phyloP scores from a whole-genome alignment of 2,113 vertebrate species.

The Cromileptes altivelis region DNA sequence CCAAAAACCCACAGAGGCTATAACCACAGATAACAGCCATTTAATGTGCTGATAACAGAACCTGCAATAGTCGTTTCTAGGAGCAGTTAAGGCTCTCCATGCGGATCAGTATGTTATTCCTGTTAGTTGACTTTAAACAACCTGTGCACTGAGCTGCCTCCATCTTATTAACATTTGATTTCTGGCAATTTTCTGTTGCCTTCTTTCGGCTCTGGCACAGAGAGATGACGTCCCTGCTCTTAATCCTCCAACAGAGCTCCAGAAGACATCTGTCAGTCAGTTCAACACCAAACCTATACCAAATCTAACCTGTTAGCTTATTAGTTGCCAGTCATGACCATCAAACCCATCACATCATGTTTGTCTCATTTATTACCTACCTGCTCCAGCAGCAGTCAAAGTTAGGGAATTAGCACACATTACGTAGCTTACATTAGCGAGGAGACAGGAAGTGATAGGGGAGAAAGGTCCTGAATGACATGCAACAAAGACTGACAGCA shows the following conservation, averaged over 20 bases:
- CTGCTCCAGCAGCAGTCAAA: neutral
- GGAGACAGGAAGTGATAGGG: neutral
- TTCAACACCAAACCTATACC: neutral
- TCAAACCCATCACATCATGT: neutral
- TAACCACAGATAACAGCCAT: too few species aligned
- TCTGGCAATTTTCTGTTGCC: neutral
- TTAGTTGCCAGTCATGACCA: neutral
- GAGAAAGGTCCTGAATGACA: neutral
- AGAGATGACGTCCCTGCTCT: neutral
- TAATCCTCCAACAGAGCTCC: neutral
- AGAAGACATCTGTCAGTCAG: neutral
- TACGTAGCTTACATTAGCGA: neutral
- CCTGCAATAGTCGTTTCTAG: too few species aligned
- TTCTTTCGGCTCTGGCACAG: neutral
- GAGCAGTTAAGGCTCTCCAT: too few species aligned
- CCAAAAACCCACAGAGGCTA: too few species aligned
- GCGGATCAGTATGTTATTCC: neutral
- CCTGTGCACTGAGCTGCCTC: neutral
- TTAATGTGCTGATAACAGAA: too few species aligned
- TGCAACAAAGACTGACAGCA: too few species aligned
- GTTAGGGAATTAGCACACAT: neutral
- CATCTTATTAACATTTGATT: neutral
- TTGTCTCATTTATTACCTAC: neutral
- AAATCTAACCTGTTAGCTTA: neutral
- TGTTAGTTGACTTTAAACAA: neutral